Evolutionary conservation across 2,797 vertebrate genomes (phyloP).

Genomic region (Acrossocheilus fasciatus): DNA sequence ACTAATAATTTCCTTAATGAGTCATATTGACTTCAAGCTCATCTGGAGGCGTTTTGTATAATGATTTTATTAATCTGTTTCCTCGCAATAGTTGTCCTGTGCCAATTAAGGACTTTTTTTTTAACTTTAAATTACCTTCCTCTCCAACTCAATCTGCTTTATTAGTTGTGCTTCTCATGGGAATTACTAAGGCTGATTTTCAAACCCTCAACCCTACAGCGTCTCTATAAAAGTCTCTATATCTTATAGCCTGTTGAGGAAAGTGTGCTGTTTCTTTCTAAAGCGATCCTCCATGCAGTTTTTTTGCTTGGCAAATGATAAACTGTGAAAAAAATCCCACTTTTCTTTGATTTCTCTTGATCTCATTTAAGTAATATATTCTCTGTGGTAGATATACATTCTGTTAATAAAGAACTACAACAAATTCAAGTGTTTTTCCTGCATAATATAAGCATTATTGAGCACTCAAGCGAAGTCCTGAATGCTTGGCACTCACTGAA

Average conservation of each 20-base stretch:
- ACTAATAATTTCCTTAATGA: neutral
- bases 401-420: neutral
- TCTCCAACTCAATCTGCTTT: neutral
- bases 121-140: neutral
- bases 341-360: neutral
- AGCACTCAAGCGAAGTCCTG: neutral
- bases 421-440: neutral
- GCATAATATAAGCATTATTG: neutral
- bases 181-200: neutral
- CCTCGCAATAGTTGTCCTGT: neutral
- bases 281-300: neutral
- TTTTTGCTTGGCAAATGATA: neutral
- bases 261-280: neutral
- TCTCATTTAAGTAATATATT: neutral
- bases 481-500: neutral
- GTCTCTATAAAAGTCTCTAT: neutral
- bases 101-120: neutral
- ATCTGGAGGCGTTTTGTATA: neutral
- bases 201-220: neutral
- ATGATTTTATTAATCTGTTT: neutral
- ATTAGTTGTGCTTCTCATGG: neutral
- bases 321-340: neutral
- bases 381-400: neutral
- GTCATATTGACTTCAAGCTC: neutral
- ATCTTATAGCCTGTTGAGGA: neutral